Evolutionary conservation across 2,888 invertebrate genomes (phyloP), one percentile per base, ranked within the genome.

Genomic region (Sesamia inferens): DNA sequence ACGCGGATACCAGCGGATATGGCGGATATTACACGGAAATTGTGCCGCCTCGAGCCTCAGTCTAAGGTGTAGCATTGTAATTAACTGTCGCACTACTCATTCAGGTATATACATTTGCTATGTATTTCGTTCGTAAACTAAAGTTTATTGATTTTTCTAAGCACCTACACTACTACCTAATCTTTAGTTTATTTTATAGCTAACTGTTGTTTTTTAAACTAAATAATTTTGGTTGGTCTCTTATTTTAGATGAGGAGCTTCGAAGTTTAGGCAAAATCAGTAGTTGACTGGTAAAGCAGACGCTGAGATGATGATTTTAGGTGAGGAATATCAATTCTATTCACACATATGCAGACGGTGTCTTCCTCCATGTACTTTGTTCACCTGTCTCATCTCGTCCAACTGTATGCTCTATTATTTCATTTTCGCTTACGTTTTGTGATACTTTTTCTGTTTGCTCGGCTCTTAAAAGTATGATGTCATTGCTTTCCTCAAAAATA

Each of bases 21-120:
- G 70, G 73, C 87, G 88, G 88, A 88, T 88, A 88, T 88, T 87
- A 83, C 79, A 76, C 77, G 88, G 88, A 88, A 88, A 88, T 88
- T 83, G 83, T 83, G 74, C 84, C 76, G 55, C 76, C 81, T 81
- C 68, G 68, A 81, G 77, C 57, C 24, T 55, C 77, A 81, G 81
- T 64, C 81, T 84, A 69, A 84, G 81, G 81, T 76, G 66, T 71
- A 74, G 63, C 47, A 65, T 59, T 66, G 62, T 84, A 81, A 84
- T 84, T 81, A 84, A 84, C 81, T 84, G 66, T 63, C 76, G 59
- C 65, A 63, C 24, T 31, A 84, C 58, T 76, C 55, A 57, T 79
- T 79, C 61, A 58, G 54, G 42, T 19, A 31, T 4, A 22, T 59
- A 55, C 8, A 11, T 61, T 61, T 68, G 24, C 48, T 55, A 1